Base-by-base conservation (phyloP, 2,888 invertebrate species). In the Shargacucullia verbasci region DNA sequence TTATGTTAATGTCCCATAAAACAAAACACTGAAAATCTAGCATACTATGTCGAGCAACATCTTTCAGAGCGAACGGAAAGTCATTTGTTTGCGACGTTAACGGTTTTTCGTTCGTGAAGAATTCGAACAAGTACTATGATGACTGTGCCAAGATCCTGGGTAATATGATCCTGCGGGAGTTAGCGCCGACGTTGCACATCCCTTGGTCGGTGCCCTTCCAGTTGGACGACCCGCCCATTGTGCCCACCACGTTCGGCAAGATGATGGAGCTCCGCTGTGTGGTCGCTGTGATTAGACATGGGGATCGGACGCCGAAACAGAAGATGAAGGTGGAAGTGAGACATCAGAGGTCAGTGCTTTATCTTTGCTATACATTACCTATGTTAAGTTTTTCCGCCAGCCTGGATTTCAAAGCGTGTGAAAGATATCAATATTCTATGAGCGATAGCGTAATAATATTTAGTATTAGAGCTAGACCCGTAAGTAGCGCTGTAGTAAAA, bases 261-360 rank as follows among this genome's bases (percentile, higher is more conserved):
- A 99, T 99, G 98, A 96, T 97, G 96, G 96, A 97, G 78, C 84
- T 97, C 63, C 95, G 99, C 29, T 99, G 99, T 88, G 99, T 99
- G 2, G 98, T 99, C 37, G 99, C 98, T 20, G 98, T 99, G 6
- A 99, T 99, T 62, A 94, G 99, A 59, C 99, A 99, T 84, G 99
- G 99, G 0, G 99, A 99, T 89, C 95, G 99, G 71, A 99, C 99
- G 11, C 99, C 99, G 0, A 99, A 99, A 87, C 99, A 99, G 94
- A 99, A 99, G 94, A 99, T 99, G 99, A 99, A 99, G 91, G 99
- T 99, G 73, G 99, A 99, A 95, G 99, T 99, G 11, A 95, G 99
- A 48, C 99, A 99, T 95, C 97, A 97, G 2, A 98, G 98, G 97
- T 98, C 89, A 88, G 94, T 86, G 59, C 2, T 27, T 33, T 31